Evolutionary conservation across 92 coral and sea anemone genomes (phyloP), one percentile per base, ranked within the genome.

Genomic region (Epizoanthus fatuus): DNA sequence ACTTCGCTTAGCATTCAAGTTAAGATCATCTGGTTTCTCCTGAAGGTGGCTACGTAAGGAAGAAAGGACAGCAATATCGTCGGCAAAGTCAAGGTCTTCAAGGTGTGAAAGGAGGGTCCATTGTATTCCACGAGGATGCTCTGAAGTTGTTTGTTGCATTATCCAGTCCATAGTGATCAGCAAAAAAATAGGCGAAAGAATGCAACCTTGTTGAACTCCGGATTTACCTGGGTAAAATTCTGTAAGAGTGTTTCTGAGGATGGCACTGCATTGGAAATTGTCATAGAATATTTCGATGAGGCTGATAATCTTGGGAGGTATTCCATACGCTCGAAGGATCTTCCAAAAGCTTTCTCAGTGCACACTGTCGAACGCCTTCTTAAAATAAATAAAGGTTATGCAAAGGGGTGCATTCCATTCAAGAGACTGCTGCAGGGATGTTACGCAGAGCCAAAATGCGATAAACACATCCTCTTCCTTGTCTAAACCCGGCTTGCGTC

Each of bases 81-180:
- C 87, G n/a, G 72, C n/a, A 72, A 70, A 75, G 16, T 78, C 78
- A 52, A 86, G 85, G n/a, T 86, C 79, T 86, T 77, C 79, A 3
- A 86, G 70, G 7, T 83, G 69, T 44, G 69, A 25, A 71, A 83
- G 54, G 10, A 71, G 53, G 15, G 87, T 83, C 87, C 90, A 77
- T 52, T 77, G 70, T 17, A 86, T 78, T 15, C 90, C 85, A 4
- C 79, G 6, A 16, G 90, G 32, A 4, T 45, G 54, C 15, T 60
- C 49, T 0, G 44, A 0, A 0, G 65, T n/a, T n/a, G n/a, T n/a
- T n/a, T n/a, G n/a, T n/a, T n/a, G n/a, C n/a, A n/a, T n/a, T n/a
- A n/a, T n/a, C n/a, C n/a, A n/a, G n/a, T n/a, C 75, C n/a, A 63
- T 74, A 8, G 84, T 22, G 20, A 79, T n/a, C 29, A 79, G 84